Conservation (phyloP, 1,140 invertebrate genomes). For the Coptotermes formosanus region DNA sequence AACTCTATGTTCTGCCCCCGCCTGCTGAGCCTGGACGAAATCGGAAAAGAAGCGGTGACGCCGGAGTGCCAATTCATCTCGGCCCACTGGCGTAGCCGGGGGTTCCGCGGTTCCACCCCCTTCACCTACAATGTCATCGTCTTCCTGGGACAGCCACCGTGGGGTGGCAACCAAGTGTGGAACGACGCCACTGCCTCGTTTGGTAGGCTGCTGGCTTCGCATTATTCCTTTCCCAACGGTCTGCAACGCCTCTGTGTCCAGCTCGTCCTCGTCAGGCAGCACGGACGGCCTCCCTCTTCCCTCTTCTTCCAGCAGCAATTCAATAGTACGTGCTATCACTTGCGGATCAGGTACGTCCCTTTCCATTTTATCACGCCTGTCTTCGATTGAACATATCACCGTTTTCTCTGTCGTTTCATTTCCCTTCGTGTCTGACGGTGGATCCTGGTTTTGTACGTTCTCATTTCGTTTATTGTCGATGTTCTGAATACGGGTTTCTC, state of each 20-base stretch:
- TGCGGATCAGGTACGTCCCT: slow-evolving; percentile 34
- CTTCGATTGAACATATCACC: slow-evolving; percentile 27
- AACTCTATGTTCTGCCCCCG: slow-evolving; percentile 69
- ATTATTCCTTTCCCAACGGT: slow-evolving; percentile 39
- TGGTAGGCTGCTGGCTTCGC: slow-evolving; percentile 43
- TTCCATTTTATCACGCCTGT: slow-evolving; percentile 31
- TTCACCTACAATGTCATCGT: slow-evolving; percentile 39
- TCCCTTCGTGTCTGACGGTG: background rate
- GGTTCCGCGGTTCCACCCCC: slow-evolving; percentile 60
- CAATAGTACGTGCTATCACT: slow-evolving; percentile 31
- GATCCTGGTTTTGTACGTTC: slow-evolving; percentile 25
- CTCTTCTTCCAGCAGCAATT: slow-evolving; percentile 30
- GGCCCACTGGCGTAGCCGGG: slow-evolving; percentile 69
- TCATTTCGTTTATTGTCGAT: background rate
- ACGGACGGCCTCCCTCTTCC: slow-evolving; percentile 44
- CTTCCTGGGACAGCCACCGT: slow-evolving; percentile 41
- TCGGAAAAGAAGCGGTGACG: slow-evolving; percentile 75
- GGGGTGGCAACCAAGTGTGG: slow-evolving; percentile 44
- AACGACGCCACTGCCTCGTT: slow-evolving; percentile 40
- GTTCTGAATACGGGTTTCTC: background rate
- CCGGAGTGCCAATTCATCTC: slow-evolving; percentile 71
- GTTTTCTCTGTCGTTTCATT: background rate
- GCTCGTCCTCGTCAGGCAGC: slow-evolving; percentile 47
- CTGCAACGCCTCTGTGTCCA: slow-evolving; percentile 46
- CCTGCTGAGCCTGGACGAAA: slow-evolving; percentile 66